A percentile compares a stretch with the other conserved stretches of the same genome.
phyloP scores from a whole-genome alignment of 2,113 vertebrate species.

The Engystomops pustulosus region DNA sequence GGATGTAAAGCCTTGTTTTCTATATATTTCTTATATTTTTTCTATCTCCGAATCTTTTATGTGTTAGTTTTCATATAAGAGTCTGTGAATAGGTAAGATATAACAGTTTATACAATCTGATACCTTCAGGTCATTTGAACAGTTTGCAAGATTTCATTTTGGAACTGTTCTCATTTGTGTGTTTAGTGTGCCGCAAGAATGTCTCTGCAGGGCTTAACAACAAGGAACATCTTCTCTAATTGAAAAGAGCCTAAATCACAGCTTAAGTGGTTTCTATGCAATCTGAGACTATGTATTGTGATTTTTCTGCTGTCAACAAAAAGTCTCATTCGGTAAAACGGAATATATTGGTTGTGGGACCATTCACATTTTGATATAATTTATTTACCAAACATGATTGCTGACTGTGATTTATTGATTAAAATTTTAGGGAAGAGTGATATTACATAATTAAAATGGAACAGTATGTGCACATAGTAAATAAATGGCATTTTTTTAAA shows the following conservation, averaged over 20 bases:
- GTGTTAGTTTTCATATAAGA: neutral
- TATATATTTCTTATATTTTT: neutral
- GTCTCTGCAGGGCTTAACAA: neutral
- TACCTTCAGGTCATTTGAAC: slow-evolving; percentile 9
- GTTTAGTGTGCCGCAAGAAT: neutral
- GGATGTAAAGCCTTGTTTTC: neutral
- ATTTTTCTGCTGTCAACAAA: neutral
- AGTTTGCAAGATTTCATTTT: neutral
- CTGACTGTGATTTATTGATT: neutral
- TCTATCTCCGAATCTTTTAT: neutral
- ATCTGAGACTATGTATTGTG: neutral
- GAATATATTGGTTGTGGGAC: neutral
- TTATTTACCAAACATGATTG: neutral
- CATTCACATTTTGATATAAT: neutral
- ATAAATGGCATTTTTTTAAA: too few relatives aligned
- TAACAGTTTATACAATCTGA: too few relatives aligned
- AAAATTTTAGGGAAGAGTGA: neutral
- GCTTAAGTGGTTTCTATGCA: slow-evolving; percentile 9
- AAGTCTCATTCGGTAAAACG: neutral
- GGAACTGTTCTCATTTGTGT: neutral
- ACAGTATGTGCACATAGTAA: neutral
- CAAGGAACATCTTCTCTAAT: neutral
- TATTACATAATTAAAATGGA: too few relatives aligned
- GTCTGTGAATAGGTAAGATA: neutral
- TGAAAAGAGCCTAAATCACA: neutral